Evolutionary conservation across 2,888 invertebrate species (phyloP), one percentile per base, ranked within the genome.

Genomic region (Achlya flavicornis): DNA sequence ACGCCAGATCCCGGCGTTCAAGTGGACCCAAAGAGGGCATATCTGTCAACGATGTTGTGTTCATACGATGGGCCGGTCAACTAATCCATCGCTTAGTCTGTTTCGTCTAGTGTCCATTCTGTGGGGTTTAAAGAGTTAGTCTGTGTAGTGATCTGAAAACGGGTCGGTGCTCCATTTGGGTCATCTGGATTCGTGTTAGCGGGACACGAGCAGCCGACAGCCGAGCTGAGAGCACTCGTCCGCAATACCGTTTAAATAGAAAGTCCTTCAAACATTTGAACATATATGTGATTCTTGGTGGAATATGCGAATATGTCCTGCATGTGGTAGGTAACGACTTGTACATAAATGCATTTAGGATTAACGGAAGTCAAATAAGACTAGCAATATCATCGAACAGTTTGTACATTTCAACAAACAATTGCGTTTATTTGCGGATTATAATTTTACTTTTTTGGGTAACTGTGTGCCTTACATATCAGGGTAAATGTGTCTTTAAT

Each of bases 181-280:
- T 88, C 88, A 87, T 81, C 76, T 78, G 80, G 79, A 85, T 83
- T 69, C 74, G 80, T 85, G 86, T 85, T 83, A 86, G 76, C 79
- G 79, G 86, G 80, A 69, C 84, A 72, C 75, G 70, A 73, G 73
- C 70, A 69, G 73, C 79, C 77, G 76, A 72, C 53, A 19, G 73
- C 74, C 71, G 76, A 72, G 73, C 74, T 70, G 76, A 72, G 72
- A 75, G 76, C 77, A 77, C 80, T 80, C 76, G 70, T 61, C 76
- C 79, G 77, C 78, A 78, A 78, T 78, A 79, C 74, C 72, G 68
- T 72, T 70, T 68, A 75, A 78, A 71, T 74, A 75, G 69, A 78
- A 71, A 69, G 71, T 74, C 73, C 72, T 76, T 68, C 69, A 69
- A 63, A 72, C 64, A 72, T 65, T 63, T 63, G 63, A 59, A 64